Evolutionary conservation across 2,797 vertebrate genomes (phyloP).

Genomic region (Babyrousa celebensis): DNA sequence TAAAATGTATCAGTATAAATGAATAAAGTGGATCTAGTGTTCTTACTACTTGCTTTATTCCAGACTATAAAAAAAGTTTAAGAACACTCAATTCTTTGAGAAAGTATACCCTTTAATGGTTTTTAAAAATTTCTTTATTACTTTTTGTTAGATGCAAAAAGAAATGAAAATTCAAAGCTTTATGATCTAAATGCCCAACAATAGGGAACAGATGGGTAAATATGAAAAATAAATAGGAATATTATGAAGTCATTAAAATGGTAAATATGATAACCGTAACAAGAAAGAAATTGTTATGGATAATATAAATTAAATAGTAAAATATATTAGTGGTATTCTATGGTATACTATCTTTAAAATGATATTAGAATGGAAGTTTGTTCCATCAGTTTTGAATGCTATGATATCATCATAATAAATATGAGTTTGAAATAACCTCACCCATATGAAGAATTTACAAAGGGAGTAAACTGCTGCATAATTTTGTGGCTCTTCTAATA

Average conservation of each 20-base stretch:
- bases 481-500: not conserved
- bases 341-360: not conserved
- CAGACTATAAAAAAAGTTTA: conserved; percentile 38
- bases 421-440: conserved; percentile 4
- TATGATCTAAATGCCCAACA: not conserved
- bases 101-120: not conserved
- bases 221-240: conserved; percentile 12
- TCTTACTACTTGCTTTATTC: conserved; percentile 5
- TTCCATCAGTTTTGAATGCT: not conserved
- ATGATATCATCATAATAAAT: conserved; percentile 21
- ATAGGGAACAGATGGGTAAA: not conserved
- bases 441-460: not conserved
- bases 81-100: conserved; percentile 25
- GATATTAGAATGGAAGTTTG: not conserved
- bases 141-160: conserved; percentile 1
- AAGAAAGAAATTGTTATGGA: not conserved
- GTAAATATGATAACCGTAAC: not conserved
- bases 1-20: not conserved
- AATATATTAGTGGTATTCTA: not conserved
- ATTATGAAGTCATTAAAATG: not conserved
- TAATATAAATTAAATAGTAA: not conserved
- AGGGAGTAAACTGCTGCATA: not conserved
- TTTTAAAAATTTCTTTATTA: conserved; percentile 51
- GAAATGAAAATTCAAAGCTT: conserved; percentile 47
- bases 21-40: conserved; percentile 22